Evolutionary conservation across 2,113 vertebrate genomes (phyloP).

Genomic region (Echinops telfairi): DNA sequence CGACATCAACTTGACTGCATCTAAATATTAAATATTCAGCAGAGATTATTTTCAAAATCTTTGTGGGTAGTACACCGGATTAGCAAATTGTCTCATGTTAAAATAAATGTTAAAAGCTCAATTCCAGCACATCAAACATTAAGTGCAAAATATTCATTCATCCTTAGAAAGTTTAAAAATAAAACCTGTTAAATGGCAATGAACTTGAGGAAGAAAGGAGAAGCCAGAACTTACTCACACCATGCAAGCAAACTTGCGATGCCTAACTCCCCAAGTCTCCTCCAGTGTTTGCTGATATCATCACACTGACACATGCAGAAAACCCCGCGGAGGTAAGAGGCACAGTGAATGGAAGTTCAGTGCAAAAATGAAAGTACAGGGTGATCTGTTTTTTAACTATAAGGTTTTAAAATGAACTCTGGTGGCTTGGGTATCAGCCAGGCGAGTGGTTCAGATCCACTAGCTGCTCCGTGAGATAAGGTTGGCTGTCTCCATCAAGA

Average conservation of each 20-base stretch:
- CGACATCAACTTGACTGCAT: not conserved
- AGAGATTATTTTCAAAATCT: slow-evolving; percentile 35
- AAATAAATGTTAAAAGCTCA: slow-evolving; percentile 11
- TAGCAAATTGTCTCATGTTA: not conserved
- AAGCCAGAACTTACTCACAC: slow-evolving; percentile 11
- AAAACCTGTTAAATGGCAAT: slow-evolving; percentile 55
- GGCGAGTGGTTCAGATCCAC: too few species aligned
- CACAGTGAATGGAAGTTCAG: not conserved
- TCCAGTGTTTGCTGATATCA: not conserved
- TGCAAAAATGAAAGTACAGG: not conserved
- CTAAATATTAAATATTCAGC: slow-evolving; percentile 38
- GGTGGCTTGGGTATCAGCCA: too few species aligned
- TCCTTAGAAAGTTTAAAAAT: slow-evolving; percentile 56
- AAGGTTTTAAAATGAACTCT: not conserved
- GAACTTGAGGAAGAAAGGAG: slow-evolving; percentile 50
- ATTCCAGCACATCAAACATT: slow-evolving; percentile 20
- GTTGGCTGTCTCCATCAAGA: too few species aligned
- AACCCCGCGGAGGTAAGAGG: not conserved
- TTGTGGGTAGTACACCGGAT: not conserved
- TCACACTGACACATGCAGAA: not conserved
- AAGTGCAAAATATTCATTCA: slow-evolving; percentile 36
- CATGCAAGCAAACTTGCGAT: not conserved
- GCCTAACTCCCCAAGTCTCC: not conserved
- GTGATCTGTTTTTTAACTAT: too few species aligned
- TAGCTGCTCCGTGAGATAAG: too few species aligned